Base-by-base conservation (phyloP, 2,113 vertebrate genomes). In the Nansenia antarctica region DNA sequence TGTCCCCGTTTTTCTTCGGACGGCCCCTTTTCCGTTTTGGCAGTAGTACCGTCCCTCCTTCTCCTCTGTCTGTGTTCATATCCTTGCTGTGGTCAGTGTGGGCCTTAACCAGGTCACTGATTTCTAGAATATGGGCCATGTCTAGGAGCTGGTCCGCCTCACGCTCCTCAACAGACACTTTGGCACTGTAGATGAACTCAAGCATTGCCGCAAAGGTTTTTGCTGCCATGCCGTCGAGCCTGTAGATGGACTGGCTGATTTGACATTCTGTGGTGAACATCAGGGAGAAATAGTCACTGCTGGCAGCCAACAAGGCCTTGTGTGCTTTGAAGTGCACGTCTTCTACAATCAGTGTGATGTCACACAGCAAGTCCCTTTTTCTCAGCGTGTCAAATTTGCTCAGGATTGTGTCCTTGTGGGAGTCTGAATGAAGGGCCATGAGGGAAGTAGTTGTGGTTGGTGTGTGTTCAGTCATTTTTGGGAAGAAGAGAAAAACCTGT, bases 141-240 rank as follows among this genome's bases (percentile, higher is more conserved):
- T 92, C 94, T 83, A 98, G 82, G 14, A 99, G 93, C 72, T 96
- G 94, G 67, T 95, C 93, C 0, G 86, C 74, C 54, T 55, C 85
- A 71, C 89, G 91, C 74, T 94, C 91, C 72, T 88, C 94, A 61
- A 95, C 89, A 0, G 84, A 93, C 57, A 98, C 91, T 65, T 77
- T 92, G 8, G 95, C 95, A 0, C 94, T 96, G 89, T 99, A 99
- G 78, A 99, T 96, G 78, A 99, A 99, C 55, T 98, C 95, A 9
- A 99, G 87, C 65, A 98, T 91, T 0, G 91, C 81, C 0, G 87
- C 88, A 71, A 98, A 96, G 4, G 85, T 91, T 42, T 93, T 86
- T 0, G 95, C 92, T 1, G 92, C 82, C 93, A 98, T 93, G 29
- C 95, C 95, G 11, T 95, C 94, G 67, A 99, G 81, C 88, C 88